Conservation (phyloP, 2,888 invertebrate species). For the Tetrapedia diversipes region DNA sequence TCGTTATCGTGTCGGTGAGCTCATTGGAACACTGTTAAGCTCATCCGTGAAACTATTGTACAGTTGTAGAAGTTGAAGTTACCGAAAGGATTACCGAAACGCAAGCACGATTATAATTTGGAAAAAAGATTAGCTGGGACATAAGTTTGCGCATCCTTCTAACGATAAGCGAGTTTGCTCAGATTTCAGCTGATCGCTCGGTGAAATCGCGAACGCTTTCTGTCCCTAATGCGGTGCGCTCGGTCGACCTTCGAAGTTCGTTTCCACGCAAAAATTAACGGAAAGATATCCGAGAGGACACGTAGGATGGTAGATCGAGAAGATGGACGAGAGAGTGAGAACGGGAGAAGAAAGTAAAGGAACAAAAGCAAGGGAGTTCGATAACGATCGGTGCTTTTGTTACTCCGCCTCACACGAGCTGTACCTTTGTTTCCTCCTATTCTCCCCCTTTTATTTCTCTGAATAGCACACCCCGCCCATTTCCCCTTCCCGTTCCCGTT, state of each 20-base stretch:
- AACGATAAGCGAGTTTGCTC: neutral
- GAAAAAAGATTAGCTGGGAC: constrained; percentile 7
- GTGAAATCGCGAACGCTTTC: neutral
- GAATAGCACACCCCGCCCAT: constrained; percentile 13
- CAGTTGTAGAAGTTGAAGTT: neutral
- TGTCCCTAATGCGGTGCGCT: no score
- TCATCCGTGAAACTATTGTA: neutral
- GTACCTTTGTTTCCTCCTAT: constrained; percentile 24
- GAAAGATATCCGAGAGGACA: neutral
- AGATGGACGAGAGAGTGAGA: constrained; percentile 18
- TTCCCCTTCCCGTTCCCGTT: neutral
- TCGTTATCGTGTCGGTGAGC: no score
- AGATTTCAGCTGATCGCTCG: neutral
- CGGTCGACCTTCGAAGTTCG: constrained; percentile 9
- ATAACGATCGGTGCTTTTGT: constrained; percentile 69
- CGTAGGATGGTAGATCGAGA: neutral
- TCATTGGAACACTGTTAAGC: no score
- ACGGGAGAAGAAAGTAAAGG: constrained; percentile 40
- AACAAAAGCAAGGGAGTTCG: constrained; percentile 55
- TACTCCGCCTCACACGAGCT: constrained; percentile 30
- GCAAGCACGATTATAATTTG: constrained; percentile 12
- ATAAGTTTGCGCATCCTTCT: neutral
- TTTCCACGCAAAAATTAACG: constrained; percentile 28
- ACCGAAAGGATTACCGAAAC: constrained; percentile 7
- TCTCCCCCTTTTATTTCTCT: constrained; percentile 39